These are phyloP conservation scores for Tiaroga cobitis DNA, from an alignment of 2,797 vertebrate genomes.

Conservation along the genomic window DNA sequence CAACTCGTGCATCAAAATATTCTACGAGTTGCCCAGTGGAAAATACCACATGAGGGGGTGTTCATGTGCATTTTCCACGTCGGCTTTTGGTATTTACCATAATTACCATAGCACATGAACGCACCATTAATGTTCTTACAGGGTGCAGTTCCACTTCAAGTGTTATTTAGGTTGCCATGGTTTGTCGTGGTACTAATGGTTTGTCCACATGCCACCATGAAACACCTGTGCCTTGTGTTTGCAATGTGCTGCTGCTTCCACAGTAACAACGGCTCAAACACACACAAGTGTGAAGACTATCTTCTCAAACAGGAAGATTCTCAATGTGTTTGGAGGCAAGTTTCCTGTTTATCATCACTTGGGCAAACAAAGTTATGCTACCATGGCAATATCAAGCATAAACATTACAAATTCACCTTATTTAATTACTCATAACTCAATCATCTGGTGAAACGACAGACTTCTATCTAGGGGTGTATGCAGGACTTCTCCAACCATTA, in stretches of 20 bases:
- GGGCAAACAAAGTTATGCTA: neutral
- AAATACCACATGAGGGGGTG: no score
- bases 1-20: no score
- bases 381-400: neutral
- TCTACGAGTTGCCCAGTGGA: no score
- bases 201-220: neutral
- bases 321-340: neutral
- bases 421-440: neutral
- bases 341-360: conserved; percentile 26
- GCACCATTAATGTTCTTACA: neutral
- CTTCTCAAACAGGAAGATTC: neutral
- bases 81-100: no score
- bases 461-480: neutral
- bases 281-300: neutral
- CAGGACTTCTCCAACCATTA: neutral
- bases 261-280: neutral
- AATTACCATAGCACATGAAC: no score
- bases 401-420: neutral
- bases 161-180: conserved; percentile 12
- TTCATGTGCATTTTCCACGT: no score
- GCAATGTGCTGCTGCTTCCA: neutral
- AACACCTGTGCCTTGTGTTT: conserved; percentile 8
- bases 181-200: neutral
- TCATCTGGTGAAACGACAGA: neutral
- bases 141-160: neutral